phyloP scores from a whole-genome alignment of 2,113 vertebrate genomes.

The Bufo gargarizans region DNA sequence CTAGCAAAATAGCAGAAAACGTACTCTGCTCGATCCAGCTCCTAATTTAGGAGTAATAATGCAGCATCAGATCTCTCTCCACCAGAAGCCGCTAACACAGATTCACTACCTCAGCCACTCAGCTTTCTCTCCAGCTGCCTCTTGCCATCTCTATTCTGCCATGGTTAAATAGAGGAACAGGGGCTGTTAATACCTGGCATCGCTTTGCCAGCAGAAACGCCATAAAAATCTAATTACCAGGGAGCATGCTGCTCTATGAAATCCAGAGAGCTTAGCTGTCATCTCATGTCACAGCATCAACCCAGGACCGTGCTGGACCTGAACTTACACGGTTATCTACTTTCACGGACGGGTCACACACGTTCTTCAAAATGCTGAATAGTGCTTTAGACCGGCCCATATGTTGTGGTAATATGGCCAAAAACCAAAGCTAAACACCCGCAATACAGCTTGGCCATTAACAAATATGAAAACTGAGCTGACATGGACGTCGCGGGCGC shows the following conservation, averaged over 20 bases:
- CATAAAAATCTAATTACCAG: not conserved
- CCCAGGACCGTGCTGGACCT: not conserved
- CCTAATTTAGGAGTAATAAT: constrained; percentile 30
- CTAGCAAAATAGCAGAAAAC: not conserved
- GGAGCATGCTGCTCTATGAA: no score
- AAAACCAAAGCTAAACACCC: no score
- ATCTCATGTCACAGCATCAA: not conserved
- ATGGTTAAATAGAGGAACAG: not conserved
- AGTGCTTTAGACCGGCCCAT: no score
- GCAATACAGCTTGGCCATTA: no score
- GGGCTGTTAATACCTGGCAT: constrained; percentile 26
- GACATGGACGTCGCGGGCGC: no score
- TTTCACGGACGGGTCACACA: not conserved
- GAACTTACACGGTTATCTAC: not conserved
- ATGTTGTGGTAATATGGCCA: no score
- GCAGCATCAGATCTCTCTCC: not conserved
- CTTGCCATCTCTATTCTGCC: constrained; percentile 8
- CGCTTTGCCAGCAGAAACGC: not conserved
- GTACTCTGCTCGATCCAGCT: not conserved
- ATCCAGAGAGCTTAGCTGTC: not conserved
- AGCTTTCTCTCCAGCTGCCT: constrained; percentile 5
- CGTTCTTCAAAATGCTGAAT: not conserved
- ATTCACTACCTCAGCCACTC: constrained; percentile 16
- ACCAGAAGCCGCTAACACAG: not conserved
- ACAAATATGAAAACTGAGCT: no score